phyloP scores from a whole-genome alignment of 1,140 invertebrate species.

The Drosophila serrata region DNA sequence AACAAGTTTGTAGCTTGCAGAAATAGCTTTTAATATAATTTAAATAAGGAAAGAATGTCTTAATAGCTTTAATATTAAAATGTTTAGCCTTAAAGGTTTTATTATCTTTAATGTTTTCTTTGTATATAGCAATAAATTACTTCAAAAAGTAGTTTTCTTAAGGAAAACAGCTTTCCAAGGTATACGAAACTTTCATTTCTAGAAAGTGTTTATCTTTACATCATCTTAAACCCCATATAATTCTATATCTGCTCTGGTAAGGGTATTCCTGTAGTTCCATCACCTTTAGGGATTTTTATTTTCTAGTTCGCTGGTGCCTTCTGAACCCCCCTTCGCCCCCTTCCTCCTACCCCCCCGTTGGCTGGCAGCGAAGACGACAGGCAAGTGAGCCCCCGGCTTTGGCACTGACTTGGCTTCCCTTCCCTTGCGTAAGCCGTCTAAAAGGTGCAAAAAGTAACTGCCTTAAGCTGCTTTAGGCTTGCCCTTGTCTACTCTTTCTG shows the following conservation, averaged over 20 bases:
- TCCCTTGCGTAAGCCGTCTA: slow-evolving; percentile 62
- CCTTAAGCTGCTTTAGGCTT: slow-evolving; percentile 71
- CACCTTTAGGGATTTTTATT: not conserved
- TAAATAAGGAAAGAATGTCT: not conserved
- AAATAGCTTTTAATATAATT: not conserved
- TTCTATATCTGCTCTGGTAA: not conserved
- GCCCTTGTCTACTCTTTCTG: slow-evolving; percentile 10
- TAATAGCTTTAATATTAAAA: too few species aligned
- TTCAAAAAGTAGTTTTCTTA: not conserved
- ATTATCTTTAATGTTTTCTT: not conserved
- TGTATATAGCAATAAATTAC: too few species aligned
- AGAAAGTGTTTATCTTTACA: accelerated
- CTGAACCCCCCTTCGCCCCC: not conserved
- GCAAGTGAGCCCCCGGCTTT: slow-evolving; percentile 58
- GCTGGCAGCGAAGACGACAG: slow-evolving; percentile 50
- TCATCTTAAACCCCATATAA: not conserved
- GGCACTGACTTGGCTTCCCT: slow-evolving; percentile 69
- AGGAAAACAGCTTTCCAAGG: too few species aligned
- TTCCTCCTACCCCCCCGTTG: too few species aligned
- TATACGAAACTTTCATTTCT: not conserved
- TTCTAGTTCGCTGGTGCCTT: slow-evolving; percentile 8
- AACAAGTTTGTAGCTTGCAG: too few species aligned
- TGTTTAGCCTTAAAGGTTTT: accelerated
- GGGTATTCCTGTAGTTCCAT: not conserved
- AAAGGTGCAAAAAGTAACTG: slow-evolving; percentile 83